Evolutionary conservation across 2,113 vertebrate genomes (phyloP).

Genomic region (Nycticebus coucang): DNA sequence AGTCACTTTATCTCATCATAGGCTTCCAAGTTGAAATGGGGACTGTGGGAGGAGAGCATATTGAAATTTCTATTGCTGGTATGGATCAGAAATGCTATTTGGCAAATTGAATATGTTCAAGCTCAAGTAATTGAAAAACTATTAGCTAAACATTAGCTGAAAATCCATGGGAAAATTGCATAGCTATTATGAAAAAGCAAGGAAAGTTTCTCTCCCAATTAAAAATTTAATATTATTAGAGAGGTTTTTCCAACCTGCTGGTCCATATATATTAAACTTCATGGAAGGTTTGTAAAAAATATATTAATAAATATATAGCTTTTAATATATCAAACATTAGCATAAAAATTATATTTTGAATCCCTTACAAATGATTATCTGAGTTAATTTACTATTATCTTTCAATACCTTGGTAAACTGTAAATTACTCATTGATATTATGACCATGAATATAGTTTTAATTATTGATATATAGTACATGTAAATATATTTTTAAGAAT

Average conservation of each 20-base stretch:
- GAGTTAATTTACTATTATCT: background rate
- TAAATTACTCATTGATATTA: background rate
- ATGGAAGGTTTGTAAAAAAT: background rate
- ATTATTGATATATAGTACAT: background rate
- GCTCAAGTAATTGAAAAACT: background rate
- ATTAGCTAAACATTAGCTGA: background rate
- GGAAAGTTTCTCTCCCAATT: background rate
- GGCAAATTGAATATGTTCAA: background rate
- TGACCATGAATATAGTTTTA: constrained; percentile 6
- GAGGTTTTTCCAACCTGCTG: background rate
- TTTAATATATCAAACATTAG: background rate
- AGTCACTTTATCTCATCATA: background rate
- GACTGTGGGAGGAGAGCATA: background rate
- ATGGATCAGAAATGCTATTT: background rate
- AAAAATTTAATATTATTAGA: background rate
- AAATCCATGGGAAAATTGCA: background rate
- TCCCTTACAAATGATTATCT: background rate
- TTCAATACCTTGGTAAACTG: background rate
- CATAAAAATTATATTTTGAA: background rate
- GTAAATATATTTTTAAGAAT: background rate
- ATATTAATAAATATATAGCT: background rate
- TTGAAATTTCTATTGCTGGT: background rate
- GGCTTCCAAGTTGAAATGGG: background rate
- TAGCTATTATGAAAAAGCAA: background rate
- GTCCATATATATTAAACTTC: constrained; percentile 11